These are phyloP conservation scores for Clangula hyemalis DNA, from an alignment of 2,797 vertebrate species.

Conservation along the genomic window DNA sequence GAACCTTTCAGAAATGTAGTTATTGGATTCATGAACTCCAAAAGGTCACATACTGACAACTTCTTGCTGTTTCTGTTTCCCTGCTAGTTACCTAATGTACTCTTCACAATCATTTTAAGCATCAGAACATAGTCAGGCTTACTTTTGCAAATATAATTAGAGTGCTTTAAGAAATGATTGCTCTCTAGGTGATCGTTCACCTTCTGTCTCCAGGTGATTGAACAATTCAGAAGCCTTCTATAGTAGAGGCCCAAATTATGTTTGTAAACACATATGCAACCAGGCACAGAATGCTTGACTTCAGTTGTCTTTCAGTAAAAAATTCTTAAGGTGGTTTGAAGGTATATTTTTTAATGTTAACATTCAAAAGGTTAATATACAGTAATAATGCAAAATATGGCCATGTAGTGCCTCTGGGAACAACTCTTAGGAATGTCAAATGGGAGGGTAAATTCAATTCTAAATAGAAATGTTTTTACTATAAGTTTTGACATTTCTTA, in stretches of 20 bases:
- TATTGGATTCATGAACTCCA: background rate
- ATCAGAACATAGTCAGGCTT: background rate
- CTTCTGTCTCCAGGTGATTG: background rate
- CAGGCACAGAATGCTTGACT: background rate
- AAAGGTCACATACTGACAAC: background rate
- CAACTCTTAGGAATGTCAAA: background rate
- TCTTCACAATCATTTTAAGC: background rate
- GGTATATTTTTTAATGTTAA: background rate
- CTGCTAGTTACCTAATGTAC: background rate
- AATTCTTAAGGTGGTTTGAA: background rate
- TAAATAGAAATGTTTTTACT: background rate
- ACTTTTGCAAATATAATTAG: background rate
- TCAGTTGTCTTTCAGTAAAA: background rate
- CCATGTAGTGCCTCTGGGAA: background rate
- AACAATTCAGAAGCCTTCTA: background rate
- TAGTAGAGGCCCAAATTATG: background rate
- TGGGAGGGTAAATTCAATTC: background rate
- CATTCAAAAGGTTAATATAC: background rate
- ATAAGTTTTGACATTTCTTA: background rate
- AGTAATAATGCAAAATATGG: background rate
- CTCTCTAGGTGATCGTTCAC: background rate
- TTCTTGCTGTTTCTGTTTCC: background rate
- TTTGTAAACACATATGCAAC: background rate
- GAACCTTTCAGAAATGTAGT: background rate
- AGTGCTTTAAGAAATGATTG: background rate